These are phyloP conservation scores for Eupleurogrammus muticus DNA, from an alignment of 2,797 vertebrate species.

Conservation along the genomic window DNA sequence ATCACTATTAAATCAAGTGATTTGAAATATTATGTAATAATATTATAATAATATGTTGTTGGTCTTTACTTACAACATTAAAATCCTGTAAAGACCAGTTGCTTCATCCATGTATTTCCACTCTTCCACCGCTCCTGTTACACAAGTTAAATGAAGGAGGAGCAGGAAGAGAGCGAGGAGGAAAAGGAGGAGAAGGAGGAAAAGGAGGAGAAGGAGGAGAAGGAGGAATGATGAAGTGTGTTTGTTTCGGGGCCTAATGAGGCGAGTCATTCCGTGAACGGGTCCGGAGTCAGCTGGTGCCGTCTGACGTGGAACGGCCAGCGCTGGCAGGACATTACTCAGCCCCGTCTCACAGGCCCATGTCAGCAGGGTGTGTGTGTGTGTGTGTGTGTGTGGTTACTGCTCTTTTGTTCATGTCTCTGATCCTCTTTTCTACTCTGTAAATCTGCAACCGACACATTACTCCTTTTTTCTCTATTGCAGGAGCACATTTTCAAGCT, in stretches of 20 bases:
- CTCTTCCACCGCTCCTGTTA: conserved; percentile 49
- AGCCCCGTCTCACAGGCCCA: conserved; percentile 39
- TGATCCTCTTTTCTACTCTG: background rate
- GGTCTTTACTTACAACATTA: background rate
- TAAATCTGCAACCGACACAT: background rate
- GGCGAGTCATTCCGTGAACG: conserved; percentile 67
- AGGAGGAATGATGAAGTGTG: conserved; percentile 52
- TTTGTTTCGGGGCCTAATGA: conserved; percentile 74
- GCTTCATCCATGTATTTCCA: conserved; percentile 7
- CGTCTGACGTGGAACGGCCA: conserved; percentile 56
- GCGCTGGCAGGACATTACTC: conserved; percentile 64
- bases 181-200: conserved; percentile 27
- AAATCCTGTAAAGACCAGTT: background rate
- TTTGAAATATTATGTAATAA: too few relatives aligned
- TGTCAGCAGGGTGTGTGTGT: conserved; percentile 17
- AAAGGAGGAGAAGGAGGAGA: conserved; percentile 25
- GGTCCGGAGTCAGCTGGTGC: conserved; percentile 51
- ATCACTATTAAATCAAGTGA: too few relatives aligned
- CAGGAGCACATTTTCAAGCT: conserved; percentile 98
- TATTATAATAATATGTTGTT: background rate
- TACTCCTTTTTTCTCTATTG: conserved; percentile 50
- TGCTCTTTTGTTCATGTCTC: background rate
- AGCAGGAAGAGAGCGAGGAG: conserved; percentile 23
- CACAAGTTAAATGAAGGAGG: conserved; percentile 50
- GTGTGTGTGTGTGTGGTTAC: background rate